Evolutionary conservation across 2,888 invertebrate genomes (phyloP).

Genomic region (Spilarctia lutea): DNA sequence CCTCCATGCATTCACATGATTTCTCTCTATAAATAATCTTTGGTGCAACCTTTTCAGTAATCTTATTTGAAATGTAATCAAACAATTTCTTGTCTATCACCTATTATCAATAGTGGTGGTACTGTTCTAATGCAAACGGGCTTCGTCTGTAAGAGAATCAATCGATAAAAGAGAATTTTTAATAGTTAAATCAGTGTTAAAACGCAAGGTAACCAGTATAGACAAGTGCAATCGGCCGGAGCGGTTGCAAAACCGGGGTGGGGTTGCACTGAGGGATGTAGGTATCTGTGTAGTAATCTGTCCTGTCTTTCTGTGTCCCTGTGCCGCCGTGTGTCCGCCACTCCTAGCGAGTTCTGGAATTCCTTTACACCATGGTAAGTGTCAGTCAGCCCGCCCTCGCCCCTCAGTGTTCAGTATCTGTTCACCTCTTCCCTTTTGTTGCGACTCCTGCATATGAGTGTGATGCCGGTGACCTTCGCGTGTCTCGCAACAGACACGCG

Average conservation of each 20-base stretch:
- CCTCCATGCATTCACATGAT: constrained; percentile 72
- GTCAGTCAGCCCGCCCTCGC: constrained; percentile 89
- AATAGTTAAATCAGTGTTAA: constrained; percentile 77
- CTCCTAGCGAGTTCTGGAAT: constrained; percentile 99
- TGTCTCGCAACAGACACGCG: constrained; percentile 78
- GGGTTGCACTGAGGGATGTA: constrained; percentile 87
- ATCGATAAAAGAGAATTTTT: constrained; percentile 60
- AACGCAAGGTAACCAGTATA: constrained; percentile 86
- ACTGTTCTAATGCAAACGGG: constrained; percentile 86
- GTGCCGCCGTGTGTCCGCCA: constrained; percentile 90
- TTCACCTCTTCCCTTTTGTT: constrained; percentile 86
- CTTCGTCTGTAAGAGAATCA: constrained; percentile 68
- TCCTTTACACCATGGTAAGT: constrained; percentile 99
- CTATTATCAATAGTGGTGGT: constrained; percentile 68
- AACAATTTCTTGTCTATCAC: constrained; percentile 30
- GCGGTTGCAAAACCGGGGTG: constrained; percentile 82
- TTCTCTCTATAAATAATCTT: constrained; percentile 65
- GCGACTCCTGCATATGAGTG: constrained; percentile 86
- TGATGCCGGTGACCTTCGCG: constrained; percentile 81
- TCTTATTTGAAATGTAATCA: constrained; percentile 43
- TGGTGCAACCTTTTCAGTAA: constrained; percentile 69
- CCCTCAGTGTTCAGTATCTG: constrained; percentile 87
- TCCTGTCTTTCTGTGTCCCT: constrained; percentile 90
- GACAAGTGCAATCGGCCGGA: constrained; percentile 81
- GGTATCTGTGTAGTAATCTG: constrained; percentile 88